A percentile compares a stretch with the other conserved stretches of the same genome.
Conservation (phyloP, 92 coral and sea anemone species). For the Parazoanthus atlanticus region DNA sequence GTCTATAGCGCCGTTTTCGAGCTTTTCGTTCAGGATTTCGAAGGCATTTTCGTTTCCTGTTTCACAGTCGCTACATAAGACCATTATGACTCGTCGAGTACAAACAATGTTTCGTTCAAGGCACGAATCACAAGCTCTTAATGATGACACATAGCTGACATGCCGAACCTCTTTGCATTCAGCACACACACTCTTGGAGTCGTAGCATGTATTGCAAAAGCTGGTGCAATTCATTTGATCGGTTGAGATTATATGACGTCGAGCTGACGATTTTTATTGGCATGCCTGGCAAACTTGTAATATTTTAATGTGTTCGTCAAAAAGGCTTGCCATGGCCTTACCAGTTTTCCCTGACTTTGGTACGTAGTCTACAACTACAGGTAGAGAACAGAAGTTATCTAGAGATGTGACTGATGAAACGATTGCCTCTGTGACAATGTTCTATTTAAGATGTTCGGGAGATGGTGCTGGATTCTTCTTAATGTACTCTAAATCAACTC, state of each 20-base stretch:
- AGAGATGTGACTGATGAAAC: conserved; percentile 63
- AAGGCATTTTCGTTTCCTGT: conserved; percentile 55
- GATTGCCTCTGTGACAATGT: conserved; percentile 61
- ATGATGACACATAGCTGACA: conserved; percentile 57
- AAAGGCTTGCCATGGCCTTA: too few species aligned
- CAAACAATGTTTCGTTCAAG: conserved; percentile 41
- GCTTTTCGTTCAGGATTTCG: conserved; percentile 37
- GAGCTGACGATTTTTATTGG: too few species aligned
- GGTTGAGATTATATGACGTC: conserved; percentile 27
- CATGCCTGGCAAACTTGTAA: too few species aligned
- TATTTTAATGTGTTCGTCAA: too few species aligned
- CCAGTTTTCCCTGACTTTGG: conserved; percentile 54
- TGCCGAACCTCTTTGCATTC: conserved; percentile 57
- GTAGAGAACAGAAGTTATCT: conserved; percentile 53
- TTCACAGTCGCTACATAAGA: conserved; percentile 57
- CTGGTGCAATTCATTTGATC: conserved; percentile 22
- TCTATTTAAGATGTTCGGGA: conserved; percentile 44
- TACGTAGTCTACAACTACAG: conserved; percentile 57
- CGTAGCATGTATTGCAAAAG: conserved; percentile 54
- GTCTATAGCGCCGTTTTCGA: conserved; percentile 37
- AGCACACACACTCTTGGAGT: conserved; percentile 40
- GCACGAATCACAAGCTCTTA: conserved; percentile 47
- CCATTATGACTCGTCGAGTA: conserved; percentile 55
- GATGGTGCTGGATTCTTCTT: conserved; percentile 48
- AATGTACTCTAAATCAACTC: conserved; percentile 42